Conservation (phyloP, 37 sponge, comb jelly and placozoan genomes). For the Mnemiopsis leidyi region DNA sequence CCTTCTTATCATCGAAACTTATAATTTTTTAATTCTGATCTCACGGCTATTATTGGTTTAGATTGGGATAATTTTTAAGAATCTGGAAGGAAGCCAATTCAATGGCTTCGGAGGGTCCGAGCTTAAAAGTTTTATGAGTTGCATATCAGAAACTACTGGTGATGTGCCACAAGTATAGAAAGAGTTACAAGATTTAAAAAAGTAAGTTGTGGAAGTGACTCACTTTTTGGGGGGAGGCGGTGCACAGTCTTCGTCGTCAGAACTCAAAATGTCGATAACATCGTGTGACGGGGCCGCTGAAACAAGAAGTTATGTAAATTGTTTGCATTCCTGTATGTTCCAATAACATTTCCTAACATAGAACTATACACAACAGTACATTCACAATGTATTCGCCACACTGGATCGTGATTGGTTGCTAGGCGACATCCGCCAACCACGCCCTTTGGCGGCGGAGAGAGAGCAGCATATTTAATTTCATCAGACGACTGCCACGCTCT, state of each 20-base stretch:
- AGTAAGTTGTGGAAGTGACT: too few species aligned
- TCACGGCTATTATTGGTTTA: too few species aligned
- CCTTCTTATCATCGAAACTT: too few species aligned
- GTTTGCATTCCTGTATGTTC: too few species aligned
- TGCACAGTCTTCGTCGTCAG: conserved; percentile 56
- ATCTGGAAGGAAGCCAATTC: too few species aligned
- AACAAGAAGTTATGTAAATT: neutral
- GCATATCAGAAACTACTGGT: too few species aligned
- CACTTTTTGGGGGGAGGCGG: conserved; percentile 54
- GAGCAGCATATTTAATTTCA: conserved; percentile 40
- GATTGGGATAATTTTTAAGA: too few species aligned
- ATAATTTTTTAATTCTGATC: too few species aligned
- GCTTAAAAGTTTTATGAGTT: too few species aligned
- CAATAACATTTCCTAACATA: neutral
- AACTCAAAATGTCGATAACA: conserved; percentile 45
- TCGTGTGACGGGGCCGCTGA: conserved; percentile 33
- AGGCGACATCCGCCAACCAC: neutral
- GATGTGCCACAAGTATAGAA: too few species aligned
- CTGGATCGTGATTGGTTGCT: neutral
- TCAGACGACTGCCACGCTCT: neutral
- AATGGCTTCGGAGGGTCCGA: too few species aligned
- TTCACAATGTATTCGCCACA: neutral
- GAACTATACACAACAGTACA: neutral
- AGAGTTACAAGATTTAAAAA: too few species aligned
- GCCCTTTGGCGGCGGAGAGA: neutral